Percentiles rank a stretch among this genome's conserved stretches.
phyloP scores from a whole-genome alignment of 2,113 vertebrate species.

The Amblyopsis rosae region DNA sequence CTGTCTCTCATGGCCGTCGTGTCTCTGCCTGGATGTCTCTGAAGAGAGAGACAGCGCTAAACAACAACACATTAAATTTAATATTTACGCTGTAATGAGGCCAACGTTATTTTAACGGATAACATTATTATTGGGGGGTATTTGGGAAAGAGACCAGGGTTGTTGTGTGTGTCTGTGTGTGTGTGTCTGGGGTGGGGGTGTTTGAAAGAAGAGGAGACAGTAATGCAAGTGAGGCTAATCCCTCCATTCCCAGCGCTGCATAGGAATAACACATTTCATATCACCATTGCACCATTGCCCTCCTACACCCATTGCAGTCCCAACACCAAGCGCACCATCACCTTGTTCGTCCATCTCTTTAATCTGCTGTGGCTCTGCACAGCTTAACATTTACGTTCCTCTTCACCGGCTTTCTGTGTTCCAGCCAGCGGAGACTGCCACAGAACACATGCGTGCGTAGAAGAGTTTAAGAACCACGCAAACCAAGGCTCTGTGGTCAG shows the following conservation, averaged over 20 bases:
- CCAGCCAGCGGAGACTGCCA: not conserved
- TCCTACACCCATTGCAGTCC: not conserved
- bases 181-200: slow-evolving; percentile 1
- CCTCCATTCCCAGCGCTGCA: slow-evolving; percentile 61
- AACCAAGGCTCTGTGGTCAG: slow-evolving; percentile 14
- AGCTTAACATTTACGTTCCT: slow-evolving; percentile 29
- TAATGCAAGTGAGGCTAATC: slow-evolving; percentile 74
- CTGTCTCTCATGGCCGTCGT: not conserved
- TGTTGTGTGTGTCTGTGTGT: slow-evolving; percentile 17
- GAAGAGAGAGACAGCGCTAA: not conserved
- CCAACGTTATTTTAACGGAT: too few relatives aligned
- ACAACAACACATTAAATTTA: slow-evolving; percentile 38
- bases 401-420: slow-evolving; percentile 35
- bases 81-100: slow-evolving; percentile 7
- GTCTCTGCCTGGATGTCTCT: not conserved
- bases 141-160: not conserved
- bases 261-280: slow-evolving; percentile 25
- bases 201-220: slow-evolving; percentile 7
- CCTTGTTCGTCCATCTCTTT: not conserved
- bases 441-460: slow-evolving; percentile 15
- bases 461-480: slow-evolving; percentile 6
- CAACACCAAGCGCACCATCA: not conserved
- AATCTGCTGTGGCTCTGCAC: not conserved
- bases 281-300: not conserved
- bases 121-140: not conserved